These are phyloP conservation scores for Artibeus lituratus DNA, from an alignment of 2,797 vertebrate species.

Conservation along the genomic window DNA sequence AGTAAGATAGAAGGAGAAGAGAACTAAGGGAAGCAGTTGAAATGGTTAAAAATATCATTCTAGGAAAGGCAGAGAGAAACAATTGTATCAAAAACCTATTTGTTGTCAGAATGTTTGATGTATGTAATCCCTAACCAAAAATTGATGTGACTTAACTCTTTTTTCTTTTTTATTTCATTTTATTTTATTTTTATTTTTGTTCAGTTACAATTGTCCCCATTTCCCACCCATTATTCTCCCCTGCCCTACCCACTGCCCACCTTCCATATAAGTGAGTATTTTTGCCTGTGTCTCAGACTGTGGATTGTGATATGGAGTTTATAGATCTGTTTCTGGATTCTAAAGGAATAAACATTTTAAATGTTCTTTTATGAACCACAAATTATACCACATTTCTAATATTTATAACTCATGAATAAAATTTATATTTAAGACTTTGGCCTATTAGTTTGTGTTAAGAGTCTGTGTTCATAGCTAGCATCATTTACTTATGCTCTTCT, in stretches of 20 bases:
- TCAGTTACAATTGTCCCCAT: no score
- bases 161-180: no score
- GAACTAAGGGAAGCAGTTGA: background rate
- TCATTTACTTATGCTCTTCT: background rate
- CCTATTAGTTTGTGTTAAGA: background rate
- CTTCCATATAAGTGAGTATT: background rate
- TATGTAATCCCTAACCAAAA: constrained; percentile 23
- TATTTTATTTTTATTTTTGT: no score
- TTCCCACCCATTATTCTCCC: no score
- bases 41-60: background rate
- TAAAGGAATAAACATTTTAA: constrained; percentile 37
- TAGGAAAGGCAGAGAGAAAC: constrained; percentile 6
- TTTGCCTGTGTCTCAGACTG: constrained; percentile 28
- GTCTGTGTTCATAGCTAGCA: background rate
- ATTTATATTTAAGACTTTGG: constrained; percentile 29
- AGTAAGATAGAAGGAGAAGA: background rate
- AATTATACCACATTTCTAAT: constrained; percentile 32
- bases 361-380: constrained; percentile 44
- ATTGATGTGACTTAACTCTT: constrained; percentile 20
- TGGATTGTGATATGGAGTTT: constrained; percentile 29
- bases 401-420: constrained; percentile 51
- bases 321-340: constrained; percentile 26
- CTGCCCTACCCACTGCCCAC: no score
- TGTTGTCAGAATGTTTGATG: constrained; percentile 11
- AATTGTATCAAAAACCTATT: background rate